Base-by-base conservation (phyloP, 2,888 invertebrate genomes). In the Acrobasis suavella region DNA sequence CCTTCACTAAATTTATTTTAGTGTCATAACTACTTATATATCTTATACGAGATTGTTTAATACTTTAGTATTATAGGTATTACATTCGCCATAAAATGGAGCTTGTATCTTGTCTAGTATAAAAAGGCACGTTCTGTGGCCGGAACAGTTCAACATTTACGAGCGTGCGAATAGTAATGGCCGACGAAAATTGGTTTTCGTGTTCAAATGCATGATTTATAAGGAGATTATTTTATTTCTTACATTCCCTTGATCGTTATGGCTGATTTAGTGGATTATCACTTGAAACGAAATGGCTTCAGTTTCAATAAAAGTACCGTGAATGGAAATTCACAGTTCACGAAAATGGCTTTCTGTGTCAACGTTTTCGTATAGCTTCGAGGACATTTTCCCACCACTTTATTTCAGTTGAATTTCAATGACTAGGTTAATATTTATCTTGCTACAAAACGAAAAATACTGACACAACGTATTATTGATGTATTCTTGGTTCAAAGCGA, bases 181-280 rank as follows among this genome's bases (percentile, higher is more conserved):
- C 59, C 32, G 52, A 10, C 52, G 59, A 59, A 63, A 63, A 63
- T 63, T 63, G 63, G 58, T 59, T 63, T 59, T 52, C 38, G 51
- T 49, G 51, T 54, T 58, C 59, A n/a, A 52, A 14, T 54, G 49
- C 58, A 59, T 63, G 16, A 63, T 63, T 38, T 52, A 63, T 60
- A 42, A 17, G 49, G 16, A 37, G 54, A 63, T 60, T 22, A 46
- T 56, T 56, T 42, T 55, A 46, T 46, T 56, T 56, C 22, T 22
- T 42, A 56, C 56, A 56, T 17, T 56, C 16, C 0, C 42, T 56
- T 56, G 42, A 56, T 56, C 56, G 42, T 56, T 56, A 38, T n/a
- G 22, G 56, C 17, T 56, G 56, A 42, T 52, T 60, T 54, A 55
- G 32, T 63, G n/a, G 50, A 50, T 60, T 50, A 60, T 50, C 38